A percentile compares a stretch with the other conserved stretches of the same genome.
Evolutionary conservation across 2,797 vertebrate genomes (phyloP).

Genomic region (Pachyuromys duprasi): DNA sequence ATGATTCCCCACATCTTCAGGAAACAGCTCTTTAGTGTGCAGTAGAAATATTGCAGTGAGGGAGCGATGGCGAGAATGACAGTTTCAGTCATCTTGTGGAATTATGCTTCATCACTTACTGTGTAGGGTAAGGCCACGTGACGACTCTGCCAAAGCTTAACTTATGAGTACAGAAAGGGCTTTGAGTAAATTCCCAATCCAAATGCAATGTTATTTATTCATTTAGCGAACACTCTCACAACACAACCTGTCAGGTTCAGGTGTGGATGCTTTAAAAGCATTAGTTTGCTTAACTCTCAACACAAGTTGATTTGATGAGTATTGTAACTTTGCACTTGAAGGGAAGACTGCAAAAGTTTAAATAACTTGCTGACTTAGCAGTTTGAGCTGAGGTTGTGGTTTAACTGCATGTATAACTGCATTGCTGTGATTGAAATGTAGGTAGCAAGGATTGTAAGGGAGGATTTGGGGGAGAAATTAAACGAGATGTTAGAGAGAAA

Average conservation of each 20-base stretch:
- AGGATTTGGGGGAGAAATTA: neutral
- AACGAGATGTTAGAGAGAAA: neutral
- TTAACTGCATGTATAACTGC: neutral
- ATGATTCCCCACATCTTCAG: neutral
- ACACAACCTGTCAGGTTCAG: neutral
- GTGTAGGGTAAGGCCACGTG: constrained; percentile 45
- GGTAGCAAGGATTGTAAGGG: neutral
- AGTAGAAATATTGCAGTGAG: neutral
- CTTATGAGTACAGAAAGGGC: neutral
- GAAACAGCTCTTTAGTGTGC: constrained; percentile 24
- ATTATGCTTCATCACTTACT: constrained; percentile 10
- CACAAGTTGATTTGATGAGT: neutral
- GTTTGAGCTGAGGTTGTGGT: neutral
- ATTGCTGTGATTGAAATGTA: neutral
- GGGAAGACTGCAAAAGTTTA: neutral
- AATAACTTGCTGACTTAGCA: neutral
- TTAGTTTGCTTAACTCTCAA: neutral
- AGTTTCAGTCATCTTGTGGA: neutral
- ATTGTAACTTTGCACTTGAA: neutral
- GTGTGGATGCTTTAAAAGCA: constrained; percentile 32
- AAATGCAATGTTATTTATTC: constrained; percentile 52
- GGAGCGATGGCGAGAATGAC: neutral
- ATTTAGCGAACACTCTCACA: constrained; percentile 29
- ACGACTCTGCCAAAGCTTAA: constrained; percentile 3
- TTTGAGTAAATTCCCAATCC: constrained; percentile 47